A percentile compares a stretch with the other conserved stretches of the same genome.
These are phyloP conservation scores for Spialia ferax DNA, from an alignment of 2,888 invertebrate genomes.

Conservation along the genomic window DNA sequence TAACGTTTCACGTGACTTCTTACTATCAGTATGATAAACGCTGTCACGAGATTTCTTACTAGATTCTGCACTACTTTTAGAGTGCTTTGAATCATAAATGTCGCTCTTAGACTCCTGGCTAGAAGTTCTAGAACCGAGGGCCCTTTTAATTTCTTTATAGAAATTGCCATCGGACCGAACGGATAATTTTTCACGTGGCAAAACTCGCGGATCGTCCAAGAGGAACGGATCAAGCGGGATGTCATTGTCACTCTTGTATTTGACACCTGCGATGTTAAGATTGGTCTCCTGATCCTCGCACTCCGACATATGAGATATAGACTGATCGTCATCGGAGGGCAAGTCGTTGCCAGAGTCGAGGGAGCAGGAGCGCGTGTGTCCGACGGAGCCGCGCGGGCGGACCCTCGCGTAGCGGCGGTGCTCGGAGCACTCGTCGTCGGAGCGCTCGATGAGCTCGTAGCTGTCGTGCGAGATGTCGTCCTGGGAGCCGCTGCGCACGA, in stretches of 20 bases:
- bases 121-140: slow-evolving; percentile 88
- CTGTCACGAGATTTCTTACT: slow-evolving; percentile 89
- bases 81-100: slow-evolving; percentile 88
- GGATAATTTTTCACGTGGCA: slow-evolving; percentile 90
- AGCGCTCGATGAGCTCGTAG: slow-evolving; percentile 94
- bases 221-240: slow-evolving; percentile 92
- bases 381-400: slow-evolving; percentile 62
- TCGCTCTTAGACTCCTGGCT: slow-evolving; percentile 91
- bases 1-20: slow-evolving; percentile 88
- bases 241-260: slow-evolving; percentile 89
- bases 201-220: slow-evolving; percentile 91
- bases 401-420: slow-evolving; percentile 67
- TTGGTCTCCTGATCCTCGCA: slow-evolving; percentile 84
- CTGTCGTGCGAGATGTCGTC: slow-evolving; percentile 96
- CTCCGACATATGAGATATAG: slow-evolving; percentile 84
- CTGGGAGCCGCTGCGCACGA: slow-evolving; percentile 90
- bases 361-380: slow-evolving; percentile 89
- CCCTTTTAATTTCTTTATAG: slow-evolving; percentile 89
- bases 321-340: slow-evolving; percentile 91
- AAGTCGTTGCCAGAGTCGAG: slow-evolving; percentile 92
- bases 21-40: slow-evolving; percentile 89
- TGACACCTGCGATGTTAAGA: slow-evolving; percentile 86
- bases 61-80: slow-evolving; percentile 88
- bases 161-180: slow-evolving; percentile 91
- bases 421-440: slow-evolving; percentile 87